Conservation (phyloP, 1,140 invertebrate genomes). For the Drosophila orosa region DNA sequence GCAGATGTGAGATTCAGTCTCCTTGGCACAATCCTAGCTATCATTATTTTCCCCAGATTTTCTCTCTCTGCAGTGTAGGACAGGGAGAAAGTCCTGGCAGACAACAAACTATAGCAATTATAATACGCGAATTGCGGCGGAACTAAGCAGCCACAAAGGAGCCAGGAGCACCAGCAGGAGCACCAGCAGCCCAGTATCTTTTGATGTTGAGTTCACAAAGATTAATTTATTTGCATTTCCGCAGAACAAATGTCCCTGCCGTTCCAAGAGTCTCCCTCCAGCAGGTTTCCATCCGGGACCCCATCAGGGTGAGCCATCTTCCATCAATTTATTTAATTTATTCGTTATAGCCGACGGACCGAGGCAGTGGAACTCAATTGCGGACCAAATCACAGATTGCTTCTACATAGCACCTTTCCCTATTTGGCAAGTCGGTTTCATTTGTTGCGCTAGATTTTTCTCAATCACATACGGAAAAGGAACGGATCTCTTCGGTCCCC, state of each 20-base stretch:
- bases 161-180: slow-evolving; percentile 12
- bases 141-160: slow-evolving; percentile 47
- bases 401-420: slow-evolving; percentile 63
- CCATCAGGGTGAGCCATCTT: slow-evolving; percentile 55
- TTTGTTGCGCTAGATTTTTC: slow-evolving; percentile 83
- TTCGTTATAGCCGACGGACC: slow-evolving; percentile 53
- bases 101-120: slow-evolving; percentile 73
- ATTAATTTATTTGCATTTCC: slow-evolving; percentile 65
- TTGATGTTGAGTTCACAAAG: slow-evolving; percentile 66
- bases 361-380: slow-evolving; percentile 59
- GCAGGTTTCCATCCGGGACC: slow-evolving; percentile 24
- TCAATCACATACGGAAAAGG: slow-evolving; percentile 66
- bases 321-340: slow-evolving; percentile 54
- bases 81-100: slow-evolving; percentile 33
- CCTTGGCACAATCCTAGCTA: background rate
- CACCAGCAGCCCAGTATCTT: slow-evolving; percentile 23
- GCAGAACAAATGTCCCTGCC: slow-evolving; percentile 28
- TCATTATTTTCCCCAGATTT: background rate
- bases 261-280: slow-evolving; percentile 13
- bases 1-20: background rate
- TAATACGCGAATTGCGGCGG: slow-evolving; percentile 51
- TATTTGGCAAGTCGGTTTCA: slow-evolving; percentile 56
- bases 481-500: slow-evolving; percentile 2
- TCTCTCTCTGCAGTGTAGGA: slow-evolving; percentile 11
- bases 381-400: slow-evolving; percentile 40